Conservation (phyloP, 2,888 invertebrate genomes). For the Icerya purchasi region DNA sequence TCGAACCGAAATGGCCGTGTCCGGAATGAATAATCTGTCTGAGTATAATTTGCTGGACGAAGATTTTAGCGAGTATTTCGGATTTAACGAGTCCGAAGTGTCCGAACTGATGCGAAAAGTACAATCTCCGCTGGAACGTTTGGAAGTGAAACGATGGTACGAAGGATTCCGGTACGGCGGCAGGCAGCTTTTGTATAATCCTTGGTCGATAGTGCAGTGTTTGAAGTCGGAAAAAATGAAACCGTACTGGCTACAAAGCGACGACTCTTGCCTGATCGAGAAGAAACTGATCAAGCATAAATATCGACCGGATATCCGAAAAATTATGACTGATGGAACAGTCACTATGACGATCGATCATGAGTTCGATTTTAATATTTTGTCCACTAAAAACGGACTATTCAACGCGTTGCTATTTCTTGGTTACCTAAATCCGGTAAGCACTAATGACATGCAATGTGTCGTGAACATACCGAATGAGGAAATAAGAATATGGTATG, state of each 20-base stretch:
- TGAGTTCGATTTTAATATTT: not conserved
- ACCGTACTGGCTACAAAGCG: not conserved
- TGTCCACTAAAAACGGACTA: not conserved
- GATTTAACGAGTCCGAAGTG: not conserved
- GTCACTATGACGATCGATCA: not conserved
- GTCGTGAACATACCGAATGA: not conserved
- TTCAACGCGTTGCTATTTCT: not conserved
- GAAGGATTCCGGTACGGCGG: not conserved
- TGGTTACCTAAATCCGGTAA: not conserved
- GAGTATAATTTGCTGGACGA: not conserved
- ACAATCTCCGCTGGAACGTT: not conserved
- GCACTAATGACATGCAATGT: not conserved
- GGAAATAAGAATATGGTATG: not conserved
- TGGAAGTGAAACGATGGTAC: not conserved
- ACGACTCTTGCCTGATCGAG: not conserved
- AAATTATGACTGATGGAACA: not conserved
- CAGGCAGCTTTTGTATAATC: not conserved
- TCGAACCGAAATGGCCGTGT: not conserved
- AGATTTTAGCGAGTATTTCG: not conserved
- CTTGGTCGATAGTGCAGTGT: not conserved
- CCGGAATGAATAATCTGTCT: not conserved
- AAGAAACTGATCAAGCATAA: not conserved
- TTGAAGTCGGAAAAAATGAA: not conserved
- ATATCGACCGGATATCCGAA: not conserved
- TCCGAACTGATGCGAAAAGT: not conserved